These are phyloP conservation scores for Merodon equestris DNA, from an alignment of 2,888 invertebrate species.

Conservation along the genomic window DNA sequence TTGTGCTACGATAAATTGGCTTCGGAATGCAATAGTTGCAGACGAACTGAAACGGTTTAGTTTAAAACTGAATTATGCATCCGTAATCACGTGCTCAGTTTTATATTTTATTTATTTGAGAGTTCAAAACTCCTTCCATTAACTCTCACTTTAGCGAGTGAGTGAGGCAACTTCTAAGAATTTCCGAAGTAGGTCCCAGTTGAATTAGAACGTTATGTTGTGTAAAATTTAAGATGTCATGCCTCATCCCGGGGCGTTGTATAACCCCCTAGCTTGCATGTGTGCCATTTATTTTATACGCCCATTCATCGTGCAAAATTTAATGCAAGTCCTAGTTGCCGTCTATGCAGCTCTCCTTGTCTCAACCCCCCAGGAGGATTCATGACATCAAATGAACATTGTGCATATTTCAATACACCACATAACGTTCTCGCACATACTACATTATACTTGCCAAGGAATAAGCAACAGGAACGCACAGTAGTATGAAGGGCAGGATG, in stretches of 20 bases:
- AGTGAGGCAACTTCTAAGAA: background rate
- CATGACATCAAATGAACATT: conserved; percentile 55
- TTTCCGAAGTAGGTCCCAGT: conserved; percentile 19
- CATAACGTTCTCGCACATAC: conserved; percentile 22
- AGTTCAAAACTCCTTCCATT: conserved; percentile 2
- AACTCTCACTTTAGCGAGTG: conserved; percentile 6
- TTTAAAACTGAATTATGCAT: conserved; percentile 7
- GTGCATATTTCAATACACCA: conserved; percentile 40
- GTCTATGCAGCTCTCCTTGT: background rate
- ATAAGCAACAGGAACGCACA: conserved; percentile 37
- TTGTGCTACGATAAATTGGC: too few species aligned
- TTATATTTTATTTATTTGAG: too few species aligned
- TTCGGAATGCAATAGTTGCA: too few species aligned
- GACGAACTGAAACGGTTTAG: too few species aligned
- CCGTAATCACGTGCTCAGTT: conserved; percentile 7
- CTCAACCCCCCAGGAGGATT: conserved; percentile 26
- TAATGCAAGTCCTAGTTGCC: conserved; percentile 8
- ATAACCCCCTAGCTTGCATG: too few species aligned
- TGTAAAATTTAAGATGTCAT: conserved; percentile 17
- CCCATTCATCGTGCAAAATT: conserved; percentile 5
- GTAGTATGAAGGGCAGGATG: too few species aligned
- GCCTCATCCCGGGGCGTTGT: conserved; percentile 9
- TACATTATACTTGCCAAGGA: too few species aligned
- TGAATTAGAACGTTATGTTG: conserved; percentile 5
- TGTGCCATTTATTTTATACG: too few species aligned